phyloP scores from a whole-genome alignment of 2,113 vertebrate species.

The Hippolais icterina region DNA sequence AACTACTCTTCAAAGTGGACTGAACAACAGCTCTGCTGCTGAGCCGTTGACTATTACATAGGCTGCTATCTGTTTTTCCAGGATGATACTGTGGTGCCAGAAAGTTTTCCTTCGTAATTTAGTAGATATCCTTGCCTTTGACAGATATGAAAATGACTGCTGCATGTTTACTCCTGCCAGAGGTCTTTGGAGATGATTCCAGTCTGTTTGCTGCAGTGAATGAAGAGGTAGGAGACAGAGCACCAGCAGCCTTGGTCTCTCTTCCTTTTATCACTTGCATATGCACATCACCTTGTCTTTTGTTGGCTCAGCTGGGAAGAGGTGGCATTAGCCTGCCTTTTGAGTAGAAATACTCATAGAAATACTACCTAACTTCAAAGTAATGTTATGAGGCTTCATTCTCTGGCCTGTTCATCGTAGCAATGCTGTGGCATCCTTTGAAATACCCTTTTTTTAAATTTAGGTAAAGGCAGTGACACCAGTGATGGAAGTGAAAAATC shows the following conservation, averaged over 20 bases:
- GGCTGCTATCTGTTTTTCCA: neutral
- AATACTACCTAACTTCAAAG: neutral
- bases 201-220: constrained; percentile 68
- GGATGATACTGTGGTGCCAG: neutral
- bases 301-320: neutral
- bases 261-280: neutral
- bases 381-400: neutral
- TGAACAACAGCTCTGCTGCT: neutral
- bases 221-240: constrained; percentile 54
- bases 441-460: neutral
- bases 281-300: neutral
- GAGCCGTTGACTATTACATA: neutral
- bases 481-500: constrained; percentile 68
- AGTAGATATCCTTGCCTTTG: constrained; percentile 39
- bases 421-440: neutral
- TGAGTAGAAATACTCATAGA: neutral
- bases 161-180: constrained; percentile 70
- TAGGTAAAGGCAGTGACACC: constrained; percentile 64
- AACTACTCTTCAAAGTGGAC: neutral
- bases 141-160: constrained; percentile 76
- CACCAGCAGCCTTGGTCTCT: neutral
- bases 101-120: neutral
- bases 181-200: constrained; percentile 70
- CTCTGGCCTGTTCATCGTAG: neutral
- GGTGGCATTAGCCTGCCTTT: neutral